These are phyloP conservation scores for Spodoptera exigua DNA, from an alignment of 2,888 invertebrate species.

Conservation along the genomic window DNA sequence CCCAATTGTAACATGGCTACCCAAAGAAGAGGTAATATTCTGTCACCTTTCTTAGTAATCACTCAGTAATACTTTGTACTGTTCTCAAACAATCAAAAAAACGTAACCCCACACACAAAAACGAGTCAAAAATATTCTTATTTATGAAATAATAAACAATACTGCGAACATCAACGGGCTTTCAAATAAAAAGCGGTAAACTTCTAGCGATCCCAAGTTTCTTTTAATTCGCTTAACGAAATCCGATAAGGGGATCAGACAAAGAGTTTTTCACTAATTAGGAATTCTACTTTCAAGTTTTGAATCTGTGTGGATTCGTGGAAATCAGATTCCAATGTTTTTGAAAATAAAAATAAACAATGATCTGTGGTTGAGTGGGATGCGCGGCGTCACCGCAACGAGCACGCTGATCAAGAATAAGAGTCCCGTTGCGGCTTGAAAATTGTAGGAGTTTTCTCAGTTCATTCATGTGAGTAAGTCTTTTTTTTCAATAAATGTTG, in stretches of 20 bases:
- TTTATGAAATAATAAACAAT: slow-evolving; percentile 15
- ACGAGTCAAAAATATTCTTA: slow-evolving; percentile 6
- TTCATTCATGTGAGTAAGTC: too few species aligned
- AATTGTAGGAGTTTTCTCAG: too few species aligned
- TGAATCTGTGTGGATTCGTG: not conserved
- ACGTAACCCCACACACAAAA: not conserved
- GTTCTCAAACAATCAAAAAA: slow-evolving; percentile 12
- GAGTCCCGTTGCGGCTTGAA: too few species aligned
- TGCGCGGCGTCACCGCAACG: too few species aligned
- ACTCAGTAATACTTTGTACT: not conserved
- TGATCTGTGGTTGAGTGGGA: not conserved
- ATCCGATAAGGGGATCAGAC: slow-evolving; percentile 28
- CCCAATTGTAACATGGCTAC: too few species aligned
- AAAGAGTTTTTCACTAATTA: slow-evolving; percentile 13
- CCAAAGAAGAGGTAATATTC: too few species aligned
- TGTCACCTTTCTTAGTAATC: too few species aligned
- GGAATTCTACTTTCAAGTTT: slow-evolving; percentile 15
- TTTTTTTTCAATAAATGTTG: too few species aligned
- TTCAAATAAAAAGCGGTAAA: slow-evolving; percentile 29
- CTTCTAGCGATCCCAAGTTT: slow-evolving; percentile 25
- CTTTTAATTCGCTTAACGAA: slow-evolving; percentile 34
- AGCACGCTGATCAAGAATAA: too few species aligned
- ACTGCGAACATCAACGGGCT: not conserved
- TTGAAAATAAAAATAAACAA: too few species aligned
- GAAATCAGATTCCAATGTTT: not conserved